Conservation (phyloP, 2,888 invertebrate genomes). For the Choreutis nemorana region DNA sequence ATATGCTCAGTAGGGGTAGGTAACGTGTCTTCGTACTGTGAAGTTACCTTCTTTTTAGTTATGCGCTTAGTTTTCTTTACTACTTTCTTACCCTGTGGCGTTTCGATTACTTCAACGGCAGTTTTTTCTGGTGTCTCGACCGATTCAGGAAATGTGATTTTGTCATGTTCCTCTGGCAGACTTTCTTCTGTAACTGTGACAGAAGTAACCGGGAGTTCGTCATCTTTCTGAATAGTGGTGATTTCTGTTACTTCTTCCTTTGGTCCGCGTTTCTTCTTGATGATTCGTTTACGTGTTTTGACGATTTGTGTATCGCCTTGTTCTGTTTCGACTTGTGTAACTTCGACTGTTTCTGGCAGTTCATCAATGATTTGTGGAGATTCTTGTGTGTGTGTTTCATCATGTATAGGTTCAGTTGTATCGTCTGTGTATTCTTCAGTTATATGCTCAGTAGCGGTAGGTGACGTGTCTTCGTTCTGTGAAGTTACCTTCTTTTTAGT, state of each 20-base stretch:
- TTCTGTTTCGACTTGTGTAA: slow-evolving; percentile 13
- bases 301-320: slow-evolving; percentile 11
- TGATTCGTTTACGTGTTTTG: slow-evolving; percentile 16
- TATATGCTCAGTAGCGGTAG: slow-evolving; percentile 28
- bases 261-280: slow-evolving; percentile 43
- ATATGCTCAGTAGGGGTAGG: slow-evolving; percentile 13
- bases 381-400: slow-evolving; percentile 6
- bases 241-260: slow-evolving; percentile 52
- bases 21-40: slow-evolving; percentile 19
- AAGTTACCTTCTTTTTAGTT: slow-evolving; percentile 36
- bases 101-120: slow-evolving; percentile 19
- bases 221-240: slow-evolving; percentile 43
- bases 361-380: slow-evolving; percentile 19
- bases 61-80: slow-evolving; percentile 30
- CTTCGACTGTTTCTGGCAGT: slow-evolving; percentile 11
- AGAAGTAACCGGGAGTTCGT: slow-evolving; percentile 29
- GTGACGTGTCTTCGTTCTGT: slow-evolving; percentile 26
- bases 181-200: slow-evolving; percentile 29
- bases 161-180: slow-evolving; percentile 25
- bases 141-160: slow-evolving; percentile 9
- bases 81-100: slow-evolving; percentile 19
- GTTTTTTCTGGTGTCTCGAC: slow-evolving; percentile 32
- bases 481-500: slow-evolving; percentile 21
- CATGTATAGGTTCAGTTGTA: slow-evolving; percentile 13
- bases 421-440: slow-evolving; percentile 26